Conservation (phyloP, 2,113 vertebrate species). For the Chaetura pelagica region DNA sequence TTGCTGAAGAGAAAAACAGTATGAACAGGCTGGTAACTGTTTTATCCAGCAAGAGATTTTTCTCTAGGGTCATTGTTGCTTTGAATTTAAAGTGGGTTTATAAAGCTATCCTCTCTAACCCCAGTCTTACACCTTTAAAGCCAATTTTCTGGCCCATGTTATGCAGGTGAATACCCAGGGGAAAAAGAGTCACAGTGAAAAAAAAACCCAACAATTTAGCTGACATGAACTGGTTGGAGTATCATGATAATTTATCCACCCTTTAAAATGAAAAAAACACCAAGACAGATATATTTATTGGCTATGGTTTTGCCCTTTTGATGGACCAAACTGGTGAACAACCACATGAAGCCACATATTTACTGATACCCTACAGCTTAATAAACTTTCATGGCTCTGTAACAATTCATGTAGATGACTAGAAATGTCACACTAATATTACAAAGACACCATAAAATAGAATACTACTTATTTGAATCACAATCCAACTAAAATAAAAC, state of each 20-base stretch:
- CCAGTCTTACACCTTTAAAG: not conserved
- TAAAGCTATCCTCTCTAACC: not conserved
- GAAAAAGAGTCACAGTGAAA: slow-evolving; percentile 23
- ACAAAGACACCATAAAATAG: slow-evolving; percentile 38
- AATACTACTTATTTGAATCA: slow-evolving; percentile 19
- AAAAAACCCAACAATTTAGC: not conserved
- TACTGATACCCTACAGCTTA: slow-evolving; percentile 52
- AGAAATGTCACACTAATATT: slow-evolving; percentile 52
- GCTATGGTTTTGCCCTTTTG: slow-evolving; percentile 53
- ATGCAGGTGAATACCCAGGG: slow-evolving; percentile 20
- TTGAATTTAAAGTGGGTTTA: not conserved
- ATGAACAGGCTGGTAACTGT: not conserved
- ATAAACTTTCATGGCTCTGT: slow-evolving; percentile 47
- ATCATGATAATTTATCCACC: slow-evolving; percentile 45
- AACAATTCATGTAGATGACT: slow-evolving; percentile 61
- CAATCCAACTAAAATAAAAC: slow-evolving; percentile 32
- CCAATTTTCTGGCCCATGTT: not conserved
- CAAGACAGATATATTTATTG: slow-evolving; percentile 42
- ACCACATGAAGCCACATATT: slow-evolving; percentile 53
- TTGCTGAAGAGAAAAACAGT: not conserved
- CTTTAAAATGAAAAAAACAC: slow-evolving; percentile 1
- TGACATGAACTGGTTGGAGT: slow-evolving; percentile 18
- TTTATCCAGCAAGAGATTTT: slow-evolving; percentile 8
- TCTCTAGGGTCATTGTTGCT: not conserved
- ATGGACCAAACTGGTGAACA: slow-evolving; percentile 36